Evolutionary conservation across 64 coral and sea anemone species (phyloP).

Genomic region (Porites lutea): DNA sequence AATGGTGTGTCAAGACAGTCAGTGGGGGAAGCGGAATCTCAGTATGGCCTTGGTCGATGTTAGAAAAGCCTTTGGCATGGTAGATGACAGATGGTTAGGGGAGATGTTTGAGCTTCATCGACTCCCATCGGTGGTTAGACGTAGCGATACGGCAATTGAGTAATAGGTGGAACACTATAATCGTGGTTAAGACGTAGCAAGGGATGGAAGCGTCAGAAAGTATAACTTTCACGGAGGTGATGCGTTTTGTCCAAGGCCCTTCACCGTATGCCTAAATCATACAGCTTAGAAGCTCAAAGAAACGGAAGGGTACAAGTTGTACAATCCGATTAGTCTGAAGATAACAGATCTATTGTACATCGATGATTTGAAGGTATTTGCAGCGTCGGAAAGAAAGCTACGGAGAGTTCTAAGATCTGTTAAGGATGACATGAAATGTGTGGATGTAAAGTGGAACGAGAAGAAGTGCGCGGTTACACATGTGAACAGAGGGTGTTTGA

Average conservation of each 20-base stretch:
- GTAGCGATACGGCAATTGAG: neutral
- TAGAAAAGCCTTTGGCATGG: neutral
- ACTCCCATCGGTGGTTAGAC: neutral
- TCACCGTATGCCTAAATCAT: conserved; percentile 26
- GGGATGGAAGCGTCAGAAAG: conserved; percentile 4
- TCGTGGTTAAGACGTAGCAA: neutral
- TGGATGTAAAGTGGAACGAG: no score
- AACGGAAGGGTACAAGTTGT: conserved; percentile 23
- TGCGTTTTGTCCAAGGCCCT: conserved; percentile 27
- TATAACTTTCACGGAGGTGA: conserved; percentile 9
- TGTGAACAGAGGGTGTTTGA: conserved; percentile 25
- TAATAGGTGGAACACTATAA: no score
- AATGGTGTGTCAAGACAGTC: neutral
- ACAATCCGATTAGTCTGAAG: neutral
- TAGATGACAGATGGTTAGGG: neutral
- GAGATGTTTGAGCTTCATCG: conserved; percentile 1
- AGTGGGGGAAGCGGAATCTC: neutral
- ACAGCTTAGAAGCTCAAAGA: conserved; percentile 17
- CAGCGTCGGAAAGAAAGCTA: neutral
- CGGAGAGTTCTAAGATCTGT: no score
- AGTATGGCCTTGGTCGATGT: neutral
- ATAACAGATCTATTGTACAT: no score
- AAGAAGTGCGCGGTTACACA: neutral
- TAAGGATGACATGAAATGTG: no score
- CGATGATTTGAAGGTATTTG: conserved; percentile 20